Evolutionary conservation across 1,140 invertebrate genomes (phyloP).

Genomic region (Temnothorax longispinosus): DNA sequence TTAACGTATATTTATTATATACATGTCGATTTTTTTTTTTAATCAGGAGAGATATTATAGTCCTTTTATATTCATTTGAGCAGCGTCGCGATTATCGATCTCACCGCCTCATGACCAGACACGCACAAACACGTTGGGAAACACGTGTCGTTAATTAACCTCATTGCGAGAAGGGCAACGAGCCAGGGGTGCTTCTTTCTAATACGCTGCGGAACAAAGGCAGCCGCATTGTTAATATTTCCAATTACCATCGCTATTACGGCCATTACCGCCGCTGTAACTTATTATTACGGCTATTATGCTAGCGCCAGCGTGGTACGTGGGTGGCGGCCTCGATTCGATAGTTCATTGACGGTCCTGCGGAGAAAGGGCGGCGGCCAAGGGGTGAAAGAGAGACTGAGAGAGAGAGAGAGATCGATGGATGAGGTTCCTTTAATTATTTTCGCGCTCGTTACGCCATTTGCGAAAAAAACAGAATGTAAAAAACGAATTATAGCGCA

Average conservation of each 20-base stretch:
- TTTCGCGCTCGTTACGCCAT: conserved; percentile 32
- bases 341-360: conserved; percentile 32
- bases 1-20: not conserved
- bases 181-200: conserved; percentile 19
- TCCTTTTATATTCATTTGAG: not conserved
- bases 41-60: too few relatives aligned
- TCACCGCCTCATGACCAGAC: not conserved
- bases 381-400: not conserved
- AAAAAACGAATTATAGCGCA: conserved; percentile 26
- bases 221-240: conserved; percentile 53
- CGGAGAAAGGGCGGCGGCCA: not conserved
- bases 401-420: not conserved
- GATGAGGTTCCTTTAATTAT: conserved; percentile 32
- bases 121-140: not conserved
- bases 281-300: conserved; percentile 56
- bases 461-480: not conserved
- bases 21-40: not conserved
- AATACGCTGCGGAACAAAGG: conserved; percentile 30
- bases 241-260: conserved; percentile 46
- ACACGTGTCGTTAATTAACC: conserved; percentile 47
- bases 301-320: not conserved
- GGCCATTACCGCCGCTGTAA: conserved; percentile 36
- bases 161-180: conserved; percentile 19
- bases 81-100: not conserved
- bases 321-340: conserved; percentile 1